Evolutionary conservation across 1,140 invertebrate species (phyloP), one percentile per base, ranked within the genome.

Genomic region (Drosophila nikananu): DNA sequence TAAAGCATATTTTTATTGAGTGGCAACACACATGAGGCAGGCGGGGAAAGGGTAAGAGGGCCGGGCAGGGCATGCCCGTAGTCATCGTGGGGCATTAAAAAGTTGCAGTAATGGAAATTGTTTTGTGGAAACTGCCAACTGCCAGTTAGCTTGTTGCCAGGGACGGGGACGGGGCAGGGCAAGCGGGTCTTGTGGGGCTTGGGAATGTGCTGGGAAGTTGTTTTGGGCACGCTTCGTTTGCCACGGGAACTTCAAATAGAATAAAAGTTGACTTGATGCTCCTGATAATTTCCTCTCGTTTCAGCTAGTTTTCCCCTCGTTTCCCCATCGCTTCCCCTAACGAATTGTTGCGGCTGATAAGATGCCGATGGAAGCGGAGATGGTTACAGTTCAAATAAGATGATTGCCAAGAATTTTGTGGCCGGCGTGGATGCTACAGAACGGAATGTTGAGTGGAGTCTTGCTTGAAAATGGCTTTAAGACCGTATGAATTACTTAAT

Each of bases 1-100:
- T 87, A 87, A 89, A 89, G 86, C 84, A 87, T 84, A 87, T 89
- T 87, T 87, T 87, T 87, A 87, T 87, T 89, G 84, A 89, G 84
- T 87, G 84, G 84, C 81, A 90, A 79, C 81, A 87, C 81, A 87
- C 84, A 81, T 68, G 77, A 84, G 73, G 30, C 61, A 27, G 30
- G 32, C 13, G 37, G 58, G 55, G 42, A 19, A 23, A 9, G 37
- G 54, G 63, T 17, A 51, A 39, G 35, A 19, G 57, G 55, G 13
- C 51, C n/a, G 3, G 51, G 27, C 37, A 61, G 49, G 44, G 35
- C 39, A 27, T 59, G 58, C 62, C 73, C 39, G 44, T 59, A 59
- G 70, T 42, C 57, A 41, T 73, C 44, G 44, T 41, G 70, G 44
- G 54, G 70, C 70, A 73, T 73, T 73, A 76, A 81, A 86, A 86